Base-by-base conservation (phyloP, 2,113 vertebrate genomes). In the Hipposideros armiger region DNA sequence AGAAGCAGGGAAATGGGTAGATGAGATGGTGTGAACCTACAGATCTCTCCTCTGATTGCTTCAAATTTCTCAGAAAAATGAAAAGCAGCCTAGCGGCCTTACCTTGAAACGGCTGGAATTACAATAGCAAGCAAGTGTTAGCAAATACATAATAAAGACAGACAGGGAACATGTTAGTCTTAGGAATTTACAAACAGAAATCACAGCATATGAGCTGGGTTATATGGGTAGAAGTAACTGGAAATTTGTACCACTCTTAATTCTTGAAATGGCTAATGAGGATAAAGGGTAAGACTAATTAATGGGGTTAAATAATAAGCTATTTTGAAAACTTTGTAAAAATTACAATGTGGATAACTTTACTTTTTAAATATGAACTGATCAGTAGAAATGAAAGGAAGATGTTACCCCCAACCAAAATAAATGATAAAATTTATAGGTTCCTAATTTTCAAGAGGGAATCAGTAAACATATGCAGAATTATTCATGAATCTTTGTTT, bases 401-500 rank as follows among this genome's bases (percentile, higher is more conserved):
- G 14, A 84, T 2, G 3, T 45, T 86, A 32, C 28, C 87, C 2
- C 11, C 10, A 52, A 54, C 2, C 11, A 30, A 91, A 76, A 87
- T 19, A 32, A 70, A 74, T 92, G 11, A 69, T 56, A 62, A 62
- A 13, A 80, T 40, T 60, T 80, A 22, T 8, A 2, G 13, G 3
- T 56, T 81, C 6, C 17, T 88, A 28, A 69, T 87, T 80, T 89
- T 24, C 30, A 92, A 64, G n/a, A 94, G 26, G 4, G 13, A 76
- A 7, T 80, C 45, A 40, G 14, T 60, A 73, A 97, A 74, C 11
- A 40, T 7, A 32, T 6, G 24, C 28, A 89, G 28, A 95, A 67
- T 84, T 54, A 85, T 74, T 89, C 19, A 92, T 16, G 7, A 26
- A 54, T 67, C 7, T 70, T 76, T 83, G 17, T 84, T 81, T 69